phyloP scores from a whole-genome alignment of 2,113 vertebrate species.

The Leucoraja erinaceus region DNA sequence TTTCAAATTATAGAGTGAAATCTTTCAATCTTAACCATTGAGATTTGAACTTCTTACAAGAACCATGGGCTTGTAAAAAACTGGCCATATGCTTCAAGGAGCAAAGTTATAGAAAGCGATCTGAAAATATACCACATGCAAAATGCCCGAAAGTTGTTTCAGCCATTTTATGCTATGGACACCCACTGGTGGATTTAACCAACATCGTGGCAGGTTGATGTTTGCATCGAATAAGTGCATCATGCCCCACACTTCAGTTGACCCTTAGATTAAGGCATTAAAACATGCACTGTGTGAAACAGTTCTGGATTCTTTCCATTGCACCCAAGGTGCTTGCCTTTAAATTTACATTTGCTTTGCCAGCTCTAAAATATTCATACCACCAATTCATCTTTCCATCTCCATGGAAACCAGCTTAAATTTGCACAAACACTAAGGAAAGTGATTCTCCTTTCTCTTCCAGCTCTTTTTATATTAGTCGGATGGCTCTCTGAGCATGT shows the following conservation, averaged over 20 bases:
- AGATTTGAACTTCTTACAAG: neutral
- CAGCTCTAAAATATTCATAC: neutral
- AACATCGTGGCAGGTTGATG: too few relatives aligned
- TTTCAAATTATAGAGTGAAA: neutral
- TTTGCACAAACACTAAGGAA: neutral
- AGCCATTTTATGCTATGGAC: too few relatives aligned
- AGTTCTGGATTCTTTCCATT: neutral
- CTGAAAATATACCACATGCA: too few relatives aligned
- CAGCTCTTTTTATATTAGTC: neutral
- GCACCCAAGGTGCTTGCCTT: neutral
- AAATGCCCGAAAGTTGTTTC: too few relatives aligned
- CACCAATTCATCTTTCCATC: neutral
- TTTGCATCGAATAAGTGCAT: too few relatives aligned
- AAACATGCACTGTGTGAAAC: neutral
- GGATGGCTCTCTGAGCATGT: neutral
- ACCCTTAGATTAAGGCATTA: neutral
- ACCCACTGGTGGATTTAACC: too few relatives aligned
- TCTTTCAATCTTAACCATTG: neutral
- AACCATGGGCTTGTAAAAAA: neutral
- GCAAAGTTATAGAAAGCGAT: too few relatives aligned
- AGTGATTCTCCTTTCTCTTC: neutral
- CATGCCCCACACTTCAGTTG: neutral
- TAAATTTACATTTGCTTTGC: neutral
- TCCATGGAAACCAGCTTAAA: neutral
- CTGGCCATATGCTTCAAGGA: too few relatives aligned